Evolutionary conservation across 2,113 vertebrate species (phyloP).

Genomic region (Archocentrus centrarchus): DNA sequence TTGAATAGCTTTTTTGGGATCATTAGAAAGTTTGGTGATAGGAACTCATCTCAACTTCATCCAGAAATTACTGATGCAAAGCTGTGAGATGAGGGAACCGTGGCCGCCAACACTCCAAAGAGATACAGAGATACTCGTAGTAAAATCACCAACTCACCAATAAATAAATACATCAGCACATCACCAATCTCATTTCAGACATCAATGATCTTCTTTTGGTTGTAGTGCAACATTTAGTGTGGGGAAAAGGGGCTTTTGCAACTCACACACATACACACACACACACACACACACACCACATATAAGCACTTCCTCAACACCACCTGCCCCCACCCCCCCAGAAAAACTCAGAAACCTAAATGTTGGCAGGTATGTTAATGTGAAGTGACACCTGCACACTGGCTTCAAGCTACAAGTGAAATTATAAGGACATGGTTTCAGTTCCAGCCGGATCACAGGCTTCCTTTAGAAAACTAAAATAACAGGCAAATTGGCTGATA

Average conservation of each 20-base stretch:
- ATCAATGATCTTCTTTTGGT: background rate
- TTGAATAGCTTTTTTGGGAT: background rate
- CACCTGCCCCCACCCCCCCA: background rate
- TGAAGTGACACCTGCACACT: background rate
- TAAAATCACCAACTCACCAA: background rate
- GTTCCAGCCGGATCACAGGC: background rate
- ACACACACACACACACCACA: background rate
- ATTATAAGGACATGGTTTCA: background rate
- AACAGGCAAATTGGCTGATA: background rate
- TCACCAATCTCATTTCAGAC: background rate
- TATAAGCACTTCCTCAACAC: background rate
- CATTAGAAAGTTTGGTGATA: background rate
- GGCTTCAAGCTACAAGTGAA: background rate
- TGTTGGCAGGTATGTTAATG: constrained; percentile 12
- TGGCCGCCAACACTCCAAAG: background rate
- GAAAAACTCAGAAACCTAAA: background rate
- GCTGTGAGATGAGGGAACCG: background rate
- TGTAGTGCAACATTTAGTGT: background rate
- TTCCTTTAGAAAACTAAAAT: background rate
- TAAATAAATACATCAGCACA: rapidly evolving
- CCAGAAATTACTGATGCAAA: background rate
- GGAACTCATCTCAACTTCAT: background rate
- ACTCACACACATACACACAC: background rate
- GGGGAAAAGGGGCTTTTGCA: background rate
- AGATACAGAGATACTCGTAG: background rate